A percentile compares a stretch with the other conserved stretches of the same genome.
Evolutionary conservation across 2,797 vertebrate species (phyloP).

Genomic region (Netta rufina): DNA sequence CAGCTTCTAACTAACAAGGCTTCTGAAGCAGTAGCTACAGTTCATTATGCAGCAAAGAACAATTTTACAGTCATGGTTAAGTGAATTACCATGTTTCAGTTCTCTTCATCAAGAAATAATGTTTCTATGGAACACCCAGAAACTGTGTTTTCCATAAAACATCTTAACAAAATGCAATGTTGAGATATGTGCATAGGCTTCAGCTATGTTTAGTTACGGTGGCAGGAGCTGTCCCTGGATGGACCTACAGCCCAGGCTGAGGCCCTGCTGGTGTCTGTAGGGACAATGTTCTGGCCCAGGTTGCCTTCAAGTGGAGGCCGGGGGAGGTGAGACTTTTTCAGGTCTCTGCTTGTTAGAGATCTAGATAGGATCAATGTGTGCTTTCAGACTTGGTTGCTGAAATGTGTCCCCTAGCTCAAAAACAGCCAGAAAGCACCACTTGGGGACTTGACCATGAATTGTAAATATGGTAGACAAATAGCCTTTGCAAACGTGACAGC

Average conservation of each 20-base stretch:
- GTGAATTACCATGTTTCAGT: not conserved
- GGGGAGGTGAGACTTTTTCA: not conserved
- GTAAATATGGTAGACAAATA: not conserved
- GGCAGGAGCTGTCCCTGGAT: not conserved
- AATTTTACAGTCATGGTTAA: not conserved
- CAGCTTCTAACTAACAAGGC: not conserved
- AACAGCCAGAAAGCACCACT: not conserved
- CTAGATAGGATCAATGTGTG: not conserved
- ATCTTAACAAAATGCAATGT: not conserved
- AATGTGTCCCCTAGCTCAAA: not conserved
- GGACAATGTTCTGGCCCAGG: rapidly evolving
- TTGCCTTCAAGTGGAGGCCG: not conserved
- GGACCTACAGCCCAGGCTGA: not conserved
- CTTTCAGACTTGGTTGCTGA: not conserved
- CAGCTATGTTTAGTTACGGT: not conserved
- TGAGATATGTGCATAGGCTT: not conserved
- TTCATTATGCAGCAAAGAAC: not conserved
- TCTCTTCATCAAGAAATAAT: not conserved
- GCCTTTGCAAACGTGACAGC: not conserved
- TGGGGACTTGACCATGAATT: not conserved
- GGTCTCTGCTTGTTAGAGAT: not conserved
- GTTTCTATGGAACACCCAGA: not conserved
- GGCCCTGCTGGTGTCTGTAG: not conserved
- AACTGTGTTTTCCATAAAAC: not conserved
- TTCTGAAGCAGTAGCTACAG: not conserved